Percentiles rank a stretch among this genome's conserved stretches.
Evolutionary conservation across 2,888 invertebrate species (phyloP).

Genomic region (Laspeyria flexula): DNA sequence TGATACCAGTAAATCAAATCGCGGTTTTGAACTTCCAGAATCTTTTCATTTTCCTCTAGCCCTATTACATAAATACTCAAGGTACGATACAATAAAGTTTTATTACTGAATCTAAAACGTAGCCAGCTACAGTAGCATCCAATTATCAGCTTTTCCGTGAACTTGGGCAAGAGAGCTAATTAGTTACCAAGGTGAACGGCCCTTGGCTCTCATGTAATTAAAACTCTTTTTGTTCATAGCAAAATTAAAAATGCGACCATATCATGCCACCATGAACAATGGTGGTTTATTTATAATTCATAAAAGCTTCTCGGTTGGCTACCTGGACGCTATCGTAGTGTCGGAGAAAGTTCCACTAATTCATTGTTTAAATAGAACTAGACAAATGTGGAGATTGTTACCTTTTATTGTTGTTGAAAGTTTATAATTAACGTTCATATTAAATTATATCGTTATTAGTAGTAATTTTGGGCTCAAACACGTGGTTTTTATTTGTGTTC

Average conservation of each 20-base stretch:
- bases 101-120: constrained; percentile 19
- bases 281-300: constrained; percentile 62
- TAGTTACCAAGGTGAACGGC: constrained; percentile 52
- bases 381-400: constrained; percentile 38
- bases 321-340: constrained; percentile 45
- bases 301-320: constrained; percentile 56
- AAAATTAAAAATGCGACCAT: constrained; percentile 57
- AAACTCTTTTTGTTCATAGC: constrained; percentile 54
- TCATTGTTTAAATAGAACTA: constrained; percentile 44
- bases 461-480: constrained; percentile 17
- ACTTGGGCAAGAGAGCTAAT: constrained; percentile 38
- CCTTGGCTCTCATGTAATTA: constrained; percentile 48
- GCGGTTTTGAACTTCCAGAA: constrained; percentile 9
- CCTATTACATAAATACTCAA: constrained; percentile 5
- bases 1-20: constrained; percentile 16
- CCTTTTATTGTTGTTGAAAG: constrained; percentile 24
- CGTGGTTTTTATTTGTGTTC: constrained; percentile 19
- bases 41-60: constrained; percentile 4
- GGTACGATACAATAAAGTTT: constrained; percentile 13
- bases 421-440: constrained; percentile 29
- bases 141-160: constrained; percentile 44
- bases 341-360: constrained; percentile 47
- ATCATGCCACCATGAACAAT: constrained; percentile 54
- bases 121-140: constrained; percentile 19
- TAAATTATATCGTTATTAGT: constrained; percentile 9